Conservation (phyloP, 2,888 invertebrate species). For the Acanthosepion pharaonis region DNA sequence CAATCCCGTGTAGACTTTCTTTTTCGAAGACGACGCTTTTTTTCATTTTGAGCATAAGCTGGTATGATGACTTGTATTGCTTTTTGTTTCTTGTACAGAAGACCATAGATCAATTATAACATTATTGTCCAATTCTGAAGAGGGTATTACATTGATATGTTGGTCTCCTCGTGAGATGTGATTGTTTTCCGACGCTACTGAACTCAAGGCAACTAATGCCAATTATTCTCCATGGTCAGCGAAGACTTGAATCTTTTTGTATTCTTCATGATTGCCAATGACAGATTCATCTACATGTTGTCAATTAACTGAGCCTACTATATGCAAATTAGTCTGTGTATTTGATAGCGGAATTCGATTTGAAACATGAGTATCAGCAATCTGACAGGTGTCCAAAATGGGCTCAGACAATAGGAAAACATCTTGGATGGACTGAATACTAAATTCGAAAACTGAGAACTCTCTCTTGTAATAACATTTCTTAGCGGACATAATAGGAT, state of each 20-base stretch:
- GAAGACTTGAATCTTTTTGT: not conserved
- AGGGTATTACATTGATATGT: not conserved
- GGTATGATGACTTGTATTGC: too few relatives aligned
- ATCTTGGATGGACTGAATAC: not conserved
- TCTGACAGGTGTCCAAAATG: not conserved
- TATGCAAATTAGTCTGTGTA: not conserved
- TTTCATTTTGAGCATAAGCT: too few relatives aligned
- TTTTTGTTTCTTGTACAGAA: too few relatives aligned
- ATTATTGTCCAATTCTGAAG: not conserved
- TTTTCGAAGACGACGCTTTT: too few relatives aligned
- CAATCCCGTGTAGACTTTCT: too few relatives aligned
- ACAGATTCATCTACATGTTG: not conserved
- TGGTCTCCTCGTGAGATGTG: not conserved
- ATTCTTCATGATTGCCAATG: not conserved
- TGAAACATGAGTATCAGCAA: not conserved
- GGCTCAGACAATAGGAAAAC: not conserved
- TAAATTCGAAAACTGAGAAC: not conserved
- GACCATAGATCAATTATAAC: too few relatives aligned
- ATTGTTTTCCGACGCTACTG: not conserved
- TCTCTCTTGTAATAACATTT: not conserved
- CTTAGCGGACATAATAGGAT: not conserved
- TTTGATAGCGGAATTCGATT: not conserved
- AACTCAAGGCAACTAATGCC: not conserved
- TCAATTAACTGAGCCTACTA: not conserved
- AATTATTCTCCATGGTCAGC: not conserved